phyloP scores from a whole-genome alignment of 1,140 invertebrate species.

The Polypedilum pembai region DNA sequence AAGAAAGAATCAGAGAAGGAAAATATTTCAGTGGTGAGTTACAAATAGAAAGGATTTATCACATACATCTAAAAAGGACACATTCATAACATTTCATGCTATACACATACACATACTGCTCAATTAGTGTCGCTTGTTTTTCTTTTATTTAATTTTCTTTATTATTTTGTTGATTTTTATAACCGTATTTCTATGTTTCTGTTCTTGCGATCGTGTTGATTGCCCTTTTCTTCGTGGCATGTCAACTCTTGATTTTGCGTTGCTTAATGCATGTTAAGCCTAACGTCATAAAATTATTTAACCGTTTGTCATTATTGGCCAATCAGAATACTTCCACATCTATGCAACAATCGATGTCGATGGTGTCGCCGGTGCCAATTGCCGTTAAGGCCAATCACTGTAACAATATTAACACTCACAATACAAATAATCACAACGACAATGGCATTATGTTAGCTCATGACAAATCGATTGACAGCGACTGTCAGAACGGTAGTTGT shows the following conservation, averaged over 20 bases:
- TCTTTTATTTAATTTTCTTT: neutral
- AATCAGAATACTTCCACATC: slow-evolving; percentile 39
- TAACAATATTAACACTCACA: neutral
- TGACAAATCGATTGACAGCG: slow-evolving; percentile 31
- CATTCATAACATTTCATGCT: too few species aligned
- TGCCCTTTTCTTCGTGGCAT: slow-evolving; percentile 31
- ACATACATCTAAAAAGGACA: too few species aligned
- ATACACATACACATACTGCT: slow-evolving; percentile 20
- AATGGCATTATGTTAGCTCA: slow-evolving; percentile 34
- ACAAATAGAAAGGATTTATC: slow-evolving; percentile 8
- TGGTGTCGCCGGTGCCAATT: slow-evolving; percentile 38
- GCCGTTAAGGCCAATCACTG: too few species aligned
- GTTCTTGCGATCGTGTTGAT: slow-evolving; percentile 24
- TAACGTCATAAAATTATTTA: slow-evolving; percentile 27
- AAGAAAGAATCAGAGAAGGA: slow-evolving; percentile 54
- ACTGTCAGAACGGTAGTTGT: neutral
- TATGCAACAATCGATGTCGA: slow-evolving; percentile 43
- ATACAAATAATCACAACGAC: neutral
- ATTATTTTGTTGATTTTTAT: neutral
- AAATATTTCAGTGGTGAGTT: slow-evolving; percentile 56
- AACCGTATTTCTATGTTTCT: slow-evolving; percentile 21
- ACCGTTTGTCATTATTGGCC: slow-evolving; percentile 31
- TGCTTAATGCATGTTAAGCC: slow-evolving; percentile 30
- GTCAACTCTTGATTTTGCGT: slow-evolving; percentile 32
- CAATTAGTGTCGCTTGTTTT: slow-evolving; percentile 32